These are phyloP conservation scores for Engystomops pustulosus DNA, from an alignment of 2,113 vertebrate genomes.

Conservation along the genomic window DNA sequence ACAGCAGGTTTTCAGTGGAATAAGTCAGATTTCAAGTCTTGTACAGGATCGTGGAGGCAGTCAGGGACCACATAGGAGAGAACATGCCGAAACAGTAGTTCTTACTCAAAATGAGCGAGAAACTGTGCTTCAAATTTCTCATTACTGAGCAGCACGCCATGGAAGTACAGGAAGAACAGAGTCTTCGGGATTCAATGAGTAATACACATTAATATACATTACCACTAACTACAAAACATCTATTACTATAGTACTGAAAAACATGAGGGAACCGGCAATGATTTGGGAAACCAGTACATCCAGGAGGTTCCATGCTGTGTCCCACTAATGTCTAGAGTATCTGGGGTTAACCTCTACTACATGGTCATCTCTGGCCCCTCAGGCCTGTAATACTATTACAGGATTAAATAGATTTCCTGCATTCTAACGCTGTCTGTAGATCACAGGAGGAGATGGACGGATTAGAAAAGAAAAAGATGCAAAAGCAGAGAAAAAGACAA, in stretches of 20 bases:
- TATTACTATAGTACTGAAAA: not conserved
- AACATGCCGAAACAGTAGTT: not conserved
- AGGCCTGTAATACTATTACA: conserved; percentile 44
- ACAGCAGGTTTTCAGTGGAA: no score
- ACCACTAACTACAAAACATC: not conserved
- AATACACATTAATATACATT: not conserved
- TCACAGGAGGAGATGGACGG: not conserved
- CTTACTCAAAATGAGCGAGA: not conserved
- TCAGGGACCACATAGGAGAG: not conserved
- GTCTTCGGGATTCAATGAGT: not conserved
- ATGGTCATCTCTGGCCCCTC: conserved; percentile 31
- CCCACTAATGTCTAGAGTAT: conserved; percentile 10
- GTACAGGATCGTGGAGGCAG: no score
- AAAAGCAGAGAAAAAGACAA: not conserved
- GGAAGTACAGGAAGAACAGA: not conserved
- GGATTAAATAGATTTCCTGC: conserved; percentile 44
- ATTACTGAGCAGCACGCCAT: not conserved
- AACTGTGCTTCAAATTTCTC: not conserved
- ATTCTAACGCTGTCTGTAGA: conserved; percentile 43
- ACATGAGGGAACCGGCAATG: not conserved
- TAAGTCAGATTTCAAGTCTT: no score
- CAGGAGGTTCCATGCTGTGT: conserved; percentile 11
- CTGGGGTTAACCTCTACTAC: conserved; percentile 35
- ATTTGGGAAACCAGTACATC: not conserved
- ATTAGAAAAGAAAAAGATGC: not conserved